These are phyloP conservation scores for Chloroclysta siterata DNA, from an alignment of 2,888 invertebrate genomes.

Conservation along the genomic window DNA sequence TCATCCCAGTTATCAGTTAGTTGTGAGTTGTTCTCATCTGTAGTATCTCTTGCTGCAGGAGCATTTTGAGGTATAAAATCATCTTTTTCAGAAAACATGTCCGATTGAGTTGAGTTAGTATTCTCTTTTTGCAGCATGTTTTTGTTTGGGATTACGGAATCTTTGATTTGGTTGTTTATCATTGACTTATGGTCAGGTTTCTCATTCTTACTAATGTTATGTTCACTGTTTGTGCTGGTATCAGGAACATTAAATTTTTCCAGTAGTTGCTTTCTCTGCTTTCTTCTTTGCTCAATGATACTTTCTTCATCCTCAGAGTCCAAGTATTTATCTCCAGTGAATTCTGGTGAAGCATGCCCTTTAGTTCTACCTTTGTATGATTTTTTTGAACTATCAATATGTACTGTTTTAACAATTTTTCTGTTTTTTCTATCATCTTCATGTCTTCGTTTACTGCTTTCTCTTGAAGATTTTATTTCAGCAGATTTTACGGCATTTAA, in stretches of 20 bases:
- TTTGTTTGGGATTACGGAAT: conserved; percentile 22
- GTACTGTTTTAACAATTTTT: conserved; percentile 37
- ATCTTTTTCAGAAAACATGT: conserved; percentile 97
- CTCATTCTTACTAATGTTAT: conserved; percentile 33
- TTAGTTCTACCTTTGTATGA: conserved; percentile 33
- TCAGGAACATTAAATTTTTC: conserved; percentile 72
- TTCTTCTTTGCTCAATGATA: conserved; percentile 94
- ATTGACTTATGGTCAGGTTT: conserved; percentile 26
- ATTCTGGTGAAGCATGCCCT: conserved; percentile 67
- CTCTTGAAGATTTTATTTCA: conserved; percentile 38
- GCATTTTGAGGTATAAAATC: conserved; percentile 89
- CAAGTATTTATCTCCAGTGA: conserved; percentile 85
- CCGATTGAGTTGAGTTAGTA: conserved; percentile 84
- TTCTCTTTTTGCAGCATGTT: conserved; percentile 41
- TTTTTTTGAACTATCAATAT: conserved; percentile 24
- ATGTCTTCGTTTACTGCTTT: conserved; percentile 52
- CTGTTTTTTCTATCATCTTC: conserved; percentile 40
- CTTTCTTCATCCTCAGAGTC: conserved; percentile 94
- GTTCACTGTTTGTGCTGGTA: conserved; percentile 40
- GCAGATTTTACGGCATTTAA: conserved; percentile 51
- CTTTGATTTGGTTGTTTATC: conserved; percentile 33
- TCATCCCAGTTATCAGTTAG: conserved; percentile 99
- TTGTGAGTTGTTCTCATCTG: conserved; percentile 89
- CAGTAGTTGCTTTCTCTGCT: conserved; percentile 93
- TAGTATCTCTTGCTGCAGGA: conserved; percentile 50